Percentiles rank a stretch among this genome's conserved stretches.
phyloP scores from a whole-genome alignment of 2,888 invertebrate genomes.

The Eupithecia insigniata region DNA sequence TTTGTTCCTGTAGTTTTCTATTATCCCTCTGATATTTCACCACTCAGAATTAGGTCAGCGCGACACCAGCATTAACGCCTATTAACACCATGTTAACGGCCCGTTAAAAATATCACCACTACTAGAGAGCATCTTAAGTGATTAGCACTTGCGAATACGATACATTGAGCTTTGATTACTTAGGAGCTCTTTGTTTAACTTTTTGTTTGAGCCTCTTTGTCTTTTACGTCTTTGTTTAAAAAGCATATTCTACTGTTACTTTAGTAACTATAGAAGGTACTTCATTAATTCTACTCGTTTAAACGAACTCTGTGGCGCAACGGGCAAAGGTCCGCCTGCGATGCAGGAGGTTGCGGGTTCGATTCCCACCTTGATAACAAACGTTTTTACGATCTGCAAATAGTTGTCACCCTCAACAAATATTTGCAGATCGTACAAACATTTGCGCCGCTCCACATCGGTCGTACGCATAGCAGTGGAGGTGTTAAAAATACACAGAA shows the following conservation, averaged over 20 bases:
- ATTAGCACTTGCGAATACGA: conserved; percentile 28
- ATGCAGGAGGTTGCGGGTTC: too few species aligned
- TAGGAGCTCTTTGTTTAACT: neutral
- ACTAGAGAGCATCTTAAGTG: conserved; percentile 26
- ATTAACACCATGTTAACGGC: conserved; percentile 74
- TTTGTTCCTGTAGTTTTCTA: conserved; percentile 4
- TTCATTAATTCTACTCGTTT: too few species aligned
- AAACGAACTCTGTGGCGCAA: too few species aligned
- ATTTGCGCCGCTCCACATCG: too few species aligned
- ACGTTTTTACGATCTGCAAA: too few species aligned
- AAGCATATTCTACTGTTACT: neutral
- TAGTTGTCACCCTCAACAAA: too few species aligned
- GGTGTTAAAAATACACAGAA: neutral
- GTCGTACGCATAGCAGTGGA: too few species aligned
- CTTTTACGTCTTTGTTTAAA: neutral
- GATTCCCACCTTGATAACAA: too few species aligned
- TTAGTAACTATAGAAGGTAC: too few species aligned
- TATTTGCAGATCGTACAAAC: too few species aligned
- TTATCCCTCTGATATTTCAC: conserved; percentile 52
- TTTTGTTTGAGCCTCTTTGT: neutral
- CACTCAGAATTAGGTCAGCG: conserved; percentile 66
- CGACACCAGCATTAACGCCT: conserved; percentile 67
- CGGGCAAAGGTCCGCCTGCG: too few species aligned
- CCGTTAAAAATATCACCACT: conserved; percentile 63
- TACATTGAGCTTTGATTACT: conserved; percentile 8